Base-by-base conservation (phyloP, 2,113 vertebrate species). In the Tor tambroides region DNA sequence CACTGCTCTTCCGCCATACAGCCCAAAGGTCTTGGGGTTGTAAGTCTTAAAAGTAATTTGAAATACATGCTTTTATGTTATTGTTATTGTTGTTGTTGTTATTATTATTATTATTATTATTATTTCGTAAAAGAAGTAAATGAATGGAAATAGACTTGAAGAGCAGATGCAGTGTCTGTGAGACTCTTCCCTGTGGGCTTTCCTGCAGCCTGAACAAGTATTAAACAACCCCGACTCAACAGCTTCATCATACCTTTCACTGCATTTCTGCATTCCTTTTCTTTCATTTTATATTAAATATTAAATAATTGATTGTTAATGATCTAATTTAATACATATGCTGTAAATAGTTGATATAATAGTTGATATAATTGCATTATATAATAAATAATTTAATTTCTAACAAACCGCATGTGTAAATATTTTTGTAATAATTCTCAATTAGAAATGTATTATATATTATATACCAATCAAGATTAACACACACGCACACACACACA, bases 1-100 rank as follows among this genome's bases (percentile, higher is more conserved):
- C 91, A 88, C 87, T 87, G 77, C 88, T 85, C 80, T 46, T 51
- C 71, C 63, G 21, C 90, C 88, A 91, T 5, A 12, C 26, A 78
- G 38, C 87, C 78, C 87, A 91, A 88, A 92, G 85, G 92, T 49
- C 23, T 41, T 63, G 12, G 2, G 14, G 41, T 81, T 81, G 14
- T 28, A 61, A 9, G 79, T 26, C 7, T 28, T 9, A 17, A 26
- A 59, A 41, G 9, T 43, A 81, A 7, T 43, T 14, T 80, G 10
- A 80, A 59, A n/a, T 38, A 1, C 30, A 63, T 80, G 77, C 19
- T 4, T 38, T 56, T 35, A 59, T 79, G 21, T 56, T 32, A 2
- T 6, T 38, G 8, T 35, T 35, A 10, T n/a, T 9, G 10, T 59
- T 23, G 1, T 69, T 71, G 1, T 35, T 72, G 6, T 21, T 72